These are phyloP conservation scores for Etheostoma perlongum DNA, from an alignment of 2,797 vertebrate species.

Conservation along the genomic window DNA sequence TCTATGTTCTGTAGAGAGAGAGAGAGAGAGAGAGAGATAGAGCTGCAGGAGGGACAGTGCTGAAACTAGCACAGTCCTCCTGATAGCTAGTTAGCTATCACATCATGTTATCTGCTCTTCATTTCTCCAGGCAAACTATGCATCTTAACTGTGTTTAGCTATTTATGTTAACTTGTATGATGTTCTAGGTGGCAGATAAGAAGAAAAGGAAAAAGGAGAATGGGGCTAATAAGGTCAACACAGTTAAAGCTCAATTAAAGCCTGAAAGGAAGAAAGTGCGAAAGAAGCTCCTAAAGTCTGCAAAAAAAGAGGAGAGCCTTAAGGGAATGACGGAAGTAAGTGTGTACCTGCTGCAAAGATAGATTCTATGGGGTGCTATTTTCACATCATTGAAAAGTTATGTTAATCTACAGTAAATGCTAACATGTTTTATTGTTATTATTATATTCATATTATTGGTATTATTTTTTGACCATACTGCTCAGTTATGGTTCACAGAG, in stretches of 20 bases:
- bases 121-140: neutral
- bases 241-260: slow-evolving; percentile 58
- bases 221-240: slow-evolving; percentile 32
- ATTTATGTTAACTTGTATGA: neutral
- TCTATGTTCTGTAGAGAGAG: neutral
- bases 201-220: slow-evolving; percentile 77
- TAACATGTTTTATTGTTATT: too few relatives aligned
- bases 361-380: neutral
- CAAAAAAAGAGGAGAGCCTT: slow-evolving; percentile 35
- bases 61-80: neutral
- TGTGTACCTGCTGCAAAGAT: slow-evolving; percentile 14
- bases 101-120: neutral
- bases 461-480: neutral
- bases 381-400: neutral
- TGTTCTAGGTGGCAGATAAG: slow-evolving; percentile 64
- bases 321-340: slow-evolving; percentile 39
- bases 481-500: neutral
- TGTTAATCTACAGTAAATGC: neutral
- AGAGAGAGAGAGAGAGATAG: too few relatives aligned
- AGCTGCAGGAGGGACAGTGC: neutral
- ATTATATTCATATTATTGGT: neutral
- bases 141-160: neutral
- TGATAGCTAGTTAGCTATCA: neutral
- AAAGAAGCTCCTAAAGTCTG: slow-evolving; percentile 48
- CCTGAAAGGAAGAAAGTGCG: slow-evolving; percentile 64